Conservation (phyloP, 2,797 vertebrate genomes). For the Anguilla megastoma region DNA sequence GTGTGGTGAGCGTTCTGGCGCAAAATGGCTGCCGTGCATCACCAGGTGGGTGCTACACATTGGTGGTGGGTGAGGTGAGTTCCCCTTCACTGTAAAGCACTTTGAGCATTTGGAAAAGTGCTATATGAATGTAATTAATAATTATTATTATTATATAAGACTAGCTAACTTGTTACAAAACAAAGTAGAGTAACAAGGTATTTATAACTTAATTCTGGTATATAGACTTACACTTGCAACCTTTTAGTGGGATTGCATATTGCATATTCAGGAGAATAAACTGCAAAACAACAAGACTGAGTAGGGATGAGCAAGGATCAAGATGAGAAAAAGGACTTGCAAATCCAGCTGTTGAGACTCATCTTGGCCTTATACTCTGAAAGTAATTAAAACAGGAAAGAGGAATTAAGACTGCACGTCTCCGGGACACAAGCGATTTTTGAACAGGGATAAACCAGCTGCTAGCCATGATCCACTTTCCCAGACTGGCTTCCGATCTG, state of each 20-base stretch:
- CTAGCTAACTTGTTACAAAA: no score
- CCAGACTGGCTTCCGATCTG: not conserved
- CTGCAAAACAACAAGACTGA: not conserved
- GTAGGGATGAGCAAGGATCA: not conserved
- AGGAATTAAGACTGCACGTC: not conserved
- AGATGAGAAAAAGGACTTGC: not conserved
- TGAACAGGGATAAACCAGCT: not conserved
- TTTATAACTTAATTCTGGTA: no score
- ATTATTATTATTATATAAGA: no score
- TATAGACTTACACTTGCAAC: no score
- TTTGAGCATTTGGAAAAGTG: no score
- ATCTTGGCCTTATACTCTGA: not conserved
- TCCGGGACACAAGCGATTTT: not conserved
- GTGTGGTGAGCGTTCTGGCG: no score
- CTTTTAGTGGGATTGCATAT: not conserved
- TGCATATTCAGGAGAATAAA: not conserved
- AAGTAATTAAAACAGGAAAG: not conserved
- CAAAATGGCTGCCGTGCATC: no score
- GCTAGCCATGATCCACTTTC: not conserved
- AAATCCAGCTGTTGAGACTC: not conserved
- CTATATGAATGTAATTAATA: no score
- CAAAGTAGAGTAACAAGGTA: no score
- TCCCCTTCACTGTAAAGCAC: no score
- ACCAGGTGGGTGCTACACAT: no score
- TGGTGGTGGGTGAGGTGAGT: no score